A percentile compares a stretch with the other conserved stretches of the same genome.
Conservation (phyloP, 2,888 invertebrate species). For the Apodemia zela region DNA sequence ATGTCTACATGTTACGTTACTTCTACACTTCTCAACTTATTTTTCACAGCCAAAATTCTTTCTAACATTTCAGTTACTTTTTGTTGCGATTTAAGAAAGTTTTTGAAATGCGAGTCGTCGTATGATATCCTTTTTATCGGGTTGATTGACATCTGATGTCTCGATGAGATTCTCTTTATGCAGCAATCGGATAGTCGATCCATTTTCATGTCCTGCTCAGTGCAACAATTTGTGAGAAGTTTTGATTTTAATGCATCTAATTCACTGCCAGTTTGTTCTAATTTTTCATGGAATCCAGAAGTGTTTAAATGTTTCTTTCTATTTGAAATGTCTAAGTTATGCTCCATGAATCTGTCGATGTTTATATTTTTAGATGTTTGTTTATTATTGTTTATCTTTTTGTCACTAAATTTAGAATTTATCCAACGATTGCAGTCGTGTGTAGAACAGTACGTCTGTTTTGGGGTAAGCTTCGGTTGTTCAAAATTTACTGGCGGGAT, state of each 20-base stretch:
- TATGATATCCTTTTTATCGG: conserved; percentile 40
- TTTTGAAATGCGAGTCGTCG: conserved; percentile 55
- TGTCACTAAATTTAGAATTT: not conserved
- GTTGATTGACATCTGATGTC: conserved; percentile 50
- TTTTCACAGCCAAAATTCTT: conserved; percentile 50
- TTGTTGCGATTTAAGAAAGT: conserved; percentile 61
- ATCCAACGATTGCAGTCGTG: not conserved
- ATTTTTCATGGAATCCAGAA: conserved; percentile 54
- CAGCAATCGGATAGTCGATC: conserved; percentile 32
- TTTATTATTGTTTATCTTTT: not conserved
- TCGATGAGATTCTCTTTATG: conserved; percentile 39
- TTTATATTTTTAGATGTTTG: conserved; percentile 24
- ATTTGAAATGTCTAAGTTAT: conserved; percentile 17
- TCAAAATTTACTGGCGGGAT: not conserved
- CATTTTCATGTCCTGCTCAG: conserved; percentile 31
- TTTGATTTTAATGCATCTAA: conserved; percentile 19
- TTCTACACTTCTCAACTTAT: conserved; percentile 46
- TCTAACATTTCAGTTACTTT: conserved; percentile 67
- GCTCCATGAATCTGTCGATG: conserved; percentile 21
- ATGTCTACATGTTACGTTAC: conserved; percentile 27
- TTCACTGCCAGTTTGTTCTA: conserved; percentile 39
- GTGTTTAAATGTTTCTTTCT: conserved; percentile 32
- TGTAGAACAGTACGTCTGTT: not conserved
- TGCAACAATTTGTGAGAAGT: conserved; percentile 29
- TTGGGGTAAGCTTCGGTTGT: not conserved